These are phyloP conservation scores for Charadrius vociferus DNA, from an alignment of 2,113 vertebrate species.

Conservation along the genomic window DNA sequence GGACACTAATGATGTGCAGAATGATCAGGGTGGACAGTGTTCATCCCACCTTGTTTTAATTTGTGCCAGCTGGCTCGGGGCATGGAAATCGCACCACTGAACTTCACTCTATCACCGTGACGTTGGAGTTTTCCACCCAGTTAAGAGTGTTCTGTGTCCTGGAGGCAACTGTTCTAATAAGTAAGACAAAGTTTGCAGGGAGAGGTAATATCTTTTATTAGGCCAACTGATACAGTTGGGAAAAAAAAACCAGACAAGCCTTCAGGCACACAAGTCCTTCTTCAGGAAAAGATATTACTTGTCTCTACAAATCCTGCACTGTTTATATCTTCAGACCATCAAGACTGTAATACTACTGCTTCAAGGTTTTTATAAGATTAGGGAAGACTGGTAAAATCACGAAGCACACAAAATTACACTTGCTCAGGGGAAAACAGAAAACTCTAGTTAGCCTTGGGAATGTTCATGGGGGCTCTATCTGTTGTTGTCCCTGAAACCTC, in stretches of 20 bases:
- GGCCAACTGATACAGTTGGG: background rate
- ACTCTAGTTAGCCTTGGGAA: background rate
- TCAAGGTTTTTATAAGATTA: constrained; percentile 9
- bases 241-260: background rate
- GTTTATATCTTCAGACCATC: constrained; percentile 4
- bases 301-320: background rate
- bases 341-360: background rate
- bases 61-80: background rate
- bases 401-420: background rate
- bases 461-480: background rate
- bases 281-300: constrained; percentile 19
- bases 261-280: background rate
- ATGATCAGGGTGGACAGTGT: background rate
- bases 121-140: background rate
- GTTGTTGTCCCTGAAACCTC: background rate
- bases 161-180: background rate
- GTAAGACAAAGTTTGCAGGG: background rate
- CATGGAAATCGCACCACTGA: constrained; percentile 3
- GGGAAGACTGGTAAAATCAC: background rate
- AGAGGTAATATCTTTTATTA: constrained; percentile 35
- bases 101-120: background rate
- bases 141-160: background rate
- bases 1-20: background rate
- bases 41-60: background rate
- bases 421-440: background rate